Conservation (phyloP, 2,113 vertebrate genomes). For the Oncorhynchus mykiss region DNA sequence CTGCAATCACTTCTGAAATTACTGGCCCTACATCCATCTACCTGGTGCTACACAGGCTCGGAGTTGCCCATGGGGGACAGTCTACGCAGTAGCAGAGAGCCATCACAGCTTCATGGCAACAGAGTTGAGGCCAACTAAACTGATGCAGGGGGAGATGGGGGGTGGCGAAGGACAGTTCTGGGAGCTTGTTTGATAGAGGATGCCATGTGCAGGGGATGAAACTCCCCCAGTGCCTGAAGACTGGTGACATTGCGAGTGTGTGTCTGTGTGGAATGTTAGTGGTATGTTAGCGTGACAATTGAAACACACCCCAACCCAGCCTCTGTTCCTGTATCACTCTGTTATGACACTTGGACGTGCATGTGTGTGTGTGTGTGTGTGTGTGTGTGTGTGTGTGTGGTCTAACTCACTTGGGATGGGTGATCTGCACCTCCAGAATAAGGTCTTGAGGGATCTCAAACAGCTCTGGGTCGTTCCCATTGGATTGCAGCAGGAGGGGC, state of each 20-base stretch:
- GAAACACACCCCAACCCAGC: background rate
- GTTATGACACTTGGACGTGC: background rate
- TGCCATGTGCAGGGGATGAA: background rate
- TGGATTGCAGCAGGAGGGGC: slow-evolving; percentile 93
- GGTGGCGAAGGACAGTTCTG: slow-evolving; percentile 32
- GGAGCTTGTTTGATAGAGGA: background rate
- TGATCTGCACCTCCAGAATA: slow-evolving; percentile 91
- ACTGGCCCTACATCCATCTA: slow-evolving; percentile 46
- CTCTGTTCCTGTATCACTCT: slow-evolving; percentile 9
- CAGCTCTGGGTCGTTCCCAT: slow-evolving; percentile 91
- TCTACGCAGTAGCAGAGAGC: slow-evolving; percentile 17
- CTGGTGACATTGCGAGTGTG: background rate
- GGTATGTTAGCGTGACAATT: background rate
- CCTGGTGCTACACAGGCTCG: background rate
- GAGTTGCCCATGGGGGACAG: background rate
- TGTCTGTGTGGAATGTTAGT: no score
- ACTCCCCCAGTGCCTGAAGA: background rate
- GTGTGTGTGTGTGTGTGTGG: slow-evolving; percentile 33
- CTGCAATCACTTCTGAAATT: background rate
- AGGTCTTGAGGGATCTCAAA: slow-evolving; percentile 94
- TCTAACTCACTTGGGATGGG: slow-evolving; percentile 91
- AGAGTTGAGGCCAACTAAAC: slow-evolving; percentile 50
- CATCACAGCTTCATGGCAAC: slow-evolving; percentile 18
- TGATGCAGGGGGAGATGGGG: slow-evolving; percentile 47
- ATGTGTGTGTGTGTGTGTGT: slow-evolving; percentile 42